Evolutionary conservation across 2,797 vertebrate genomes (phyloP).

Genomic region (Scolopax bukidnonensis): DNA sequence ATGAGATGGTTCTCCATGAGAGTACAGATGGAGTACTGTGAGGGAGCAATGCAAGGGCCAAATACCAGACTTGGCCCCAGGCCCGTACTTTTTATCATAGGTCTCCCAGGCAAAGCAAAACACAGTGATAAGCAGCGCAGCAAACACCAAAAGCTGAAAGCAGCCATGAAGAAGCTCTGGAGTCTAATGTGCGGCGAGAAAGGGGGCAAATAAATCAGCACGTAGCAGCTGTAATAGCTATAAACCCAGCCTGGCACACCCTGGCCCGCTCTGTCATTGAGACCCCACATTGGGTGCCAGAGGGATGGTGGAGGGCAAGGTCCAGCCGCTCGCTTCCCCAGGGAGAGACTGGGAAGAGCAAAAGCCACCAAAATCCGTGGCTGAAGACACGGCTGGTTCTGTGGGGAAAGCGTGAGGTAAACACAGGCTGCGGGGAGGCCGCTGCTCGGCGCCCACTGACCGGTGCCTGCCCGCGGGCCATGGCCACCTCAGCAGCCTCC

Average conservation of each 20-base stretch:
- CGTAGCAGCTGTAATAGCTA: background rate
- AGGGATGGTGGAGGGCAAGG: accelerated
- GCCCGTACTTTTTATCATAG: background rate
- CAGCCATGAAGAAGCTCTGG: background rate
- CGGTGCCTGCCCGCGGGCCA: accelerated
- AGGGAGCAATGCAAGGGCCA: background rate
- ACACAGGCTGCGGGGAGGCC: accelerated
- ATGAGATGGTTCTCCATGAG: accelerated
- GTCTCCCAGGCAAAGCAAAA: background rate
- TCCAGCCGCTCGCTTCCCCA: background rate
- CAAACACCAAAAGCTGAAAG: background rate
- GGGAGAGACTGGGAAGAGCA: too few relatives aligned
- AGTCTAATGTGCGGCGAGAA: background rate
- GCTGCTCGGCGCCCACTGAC: accelerated
- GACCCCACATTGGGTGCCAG: accelerated
- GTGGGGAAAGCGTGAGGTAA: accelerated
- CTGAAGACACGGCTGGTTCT: accelerated
- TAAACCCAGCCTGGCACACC: background rate
- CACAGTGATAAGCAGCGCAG: background rate
- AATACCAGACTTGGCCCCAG: background rate
- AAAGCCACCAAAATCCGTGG: accelerated
- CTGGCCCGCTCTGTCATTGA: accelerated
- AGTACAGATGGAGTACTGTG: background rate
- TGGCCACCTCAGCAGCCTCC: too few relatives aligned
- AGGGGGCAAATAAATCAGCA: background rate